Evolutionary conservation across 2,113 vertebrate species (phyloP).

Genomic region (Ariopsis seemanni): DNA sequence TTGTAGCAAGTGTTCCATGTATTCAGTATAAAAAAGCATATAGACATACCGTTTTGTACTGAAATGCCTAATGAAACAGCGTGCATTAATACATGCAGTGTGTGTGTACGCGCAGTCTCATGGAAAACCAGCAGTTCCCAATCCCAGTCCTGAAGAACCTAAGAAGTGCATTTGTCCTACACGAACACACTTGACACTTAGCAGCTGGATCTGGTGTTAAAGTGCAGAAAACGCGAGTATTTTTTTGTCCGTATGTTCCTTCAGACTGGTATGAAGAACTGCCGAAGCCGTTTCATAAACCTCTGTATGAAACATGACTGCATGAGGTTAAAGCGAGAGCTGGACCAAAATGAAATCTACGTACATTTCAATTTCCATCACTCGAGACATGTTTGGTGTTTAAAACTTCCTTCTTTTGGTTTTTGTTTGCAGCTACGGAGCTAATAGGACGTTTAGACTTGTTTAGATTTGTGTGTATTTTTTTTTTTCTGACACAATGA

Average conservation of each 20-base stretch:
- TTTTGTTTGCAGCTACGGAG: neutral
- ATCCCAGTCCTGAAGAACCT: neutral
- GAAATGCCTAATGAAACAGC: neutral
- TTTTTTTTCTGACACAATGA: neutral
- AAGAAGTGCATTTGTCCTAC: neutral
- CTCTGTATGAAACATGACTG: conserved; percentile 37
- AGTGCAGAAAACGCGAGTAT: no score
- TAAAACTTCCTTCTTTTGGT: neutral
- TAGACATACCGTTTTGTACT: neutral
- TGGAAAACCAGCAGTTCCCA: conserved; percentile 15
- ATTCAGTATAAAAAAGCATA: neutral
- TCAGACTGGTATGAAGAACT: conserved; percentile 1
- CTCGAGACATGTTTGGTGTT: neutral
- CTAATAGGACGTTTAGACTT: neutral
- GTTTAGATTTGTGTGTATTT: neutral
- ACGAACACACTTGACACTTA: neutral
- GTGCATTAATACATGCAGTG: conserved; percentile 37
- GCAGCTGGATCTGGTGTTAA: no score
- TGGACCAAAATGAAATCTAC: neutral
- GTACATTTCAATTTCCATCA: neutral
- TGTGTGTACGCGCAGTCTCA: conserved; percentile 21
- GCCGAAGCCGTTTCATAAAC: conserved; percentile 34
- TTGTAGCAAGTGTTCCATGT: neutral
- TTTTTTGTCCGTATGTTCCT: neutral
- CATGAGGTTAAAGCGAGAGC: conserved; percentile 25